Base-by-base conservation (phyloP, 1,140 invertebrate genomes). In the Hestina assimilis region DNA sequence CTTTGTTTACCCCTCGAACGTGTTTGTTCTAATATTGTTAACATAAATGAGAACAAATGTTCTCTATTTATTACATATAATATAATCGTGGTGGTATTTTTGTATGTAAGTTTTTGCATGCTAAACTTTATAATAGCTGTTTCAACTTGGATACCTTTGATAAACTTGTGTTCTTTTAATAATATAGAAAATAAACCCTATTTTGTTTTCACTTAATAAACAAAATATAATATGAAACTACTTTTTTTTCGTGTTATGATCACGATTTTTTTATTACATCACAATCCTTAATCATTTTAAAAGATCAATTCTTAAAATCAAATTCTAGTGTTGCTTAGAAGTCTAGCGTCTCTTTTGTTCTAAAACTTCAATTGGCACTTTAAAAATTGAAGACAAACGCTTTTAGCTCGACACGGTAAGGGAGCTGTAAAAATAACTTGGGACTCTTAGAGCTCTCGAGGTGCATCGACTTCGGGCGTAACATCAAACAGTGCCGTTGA, bases 371-470 rank as follows among this genome's bases (percentile, higher is more conserved):
- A 84, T 79, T 82, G 76, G 65, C 66, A 81, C 75, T 84, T 87
- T 84, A 87, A 86, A 81, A 82, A 87, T 87, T 82, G 76, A 87
- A 83, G 72, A 74, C 79, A 84, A 87, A 84, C 72, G 76, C 81
- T 87, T 87, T 87, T 84, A 87, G 72, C 69, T 63, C 41, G 55
- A 20, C 54, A 68, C 64, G 59, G 59, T 56, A 38, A 68, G 67
- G 67, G 68, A 69, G 57, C 62, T 64, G 63, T 75, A 77, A 83
- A 85, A 86, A 76, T 78, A 82, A 79, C 75, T 72, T 63, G 61
- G 64, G 63, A 76, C 68, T 69, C 70, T 76, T 67, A 64, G 59
- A 64, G 60, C 69, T 74, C 63, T 65, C 59, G 42, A 62, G 69
- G 66, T 75, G 70, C 65, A 72, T 46, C 71, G 60, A 54, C 65